Percentiles rank a stretch among this genome's conserved stretches.
phyloP scores from a whole-genome alignment of 2,113 vertebrate species.

The Lathamus discolor region DNA sequence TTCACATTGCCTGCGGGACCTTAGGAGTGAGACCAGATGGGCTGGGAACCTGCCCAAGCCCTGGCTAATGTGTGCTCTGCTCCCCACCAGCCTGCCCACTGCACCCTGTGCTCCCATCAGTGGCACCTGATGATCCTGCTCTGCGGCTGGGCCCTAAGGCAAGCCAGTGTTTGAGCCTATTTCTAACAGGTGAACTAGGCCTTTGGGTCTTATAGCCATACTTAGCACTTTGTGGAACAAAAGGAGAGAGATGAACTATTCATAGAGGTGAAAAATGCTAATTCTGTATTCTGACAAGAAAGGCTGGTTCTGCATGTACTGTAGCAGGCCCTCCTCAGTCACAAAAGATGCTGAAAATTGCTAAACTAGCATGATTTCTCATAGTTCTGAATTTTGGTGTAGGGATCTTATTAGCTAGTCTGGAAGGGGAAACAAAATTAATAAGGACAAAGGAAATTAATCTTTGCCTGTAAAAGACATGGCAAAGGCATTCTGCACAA shows the following conservation, averaged over 20 bases:
- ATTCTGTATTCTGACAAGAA: background rate
- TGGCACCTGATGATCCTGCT: fast-evolving
- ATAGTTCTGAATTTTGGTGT: background rate
- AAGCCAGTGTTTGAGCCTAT: fast-evolving
- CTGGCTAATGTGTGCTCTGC: background rate
- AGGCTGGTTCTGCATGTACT: background rate
- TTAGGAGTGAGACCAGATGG: slow-evolving; percentile 11
- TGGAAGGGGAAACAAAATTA: background rate
- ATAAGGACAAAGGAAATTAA: background rate
- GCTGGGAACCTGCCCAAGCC: slow-evolving; percentile 6
- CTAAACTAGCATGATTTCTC: background rate
- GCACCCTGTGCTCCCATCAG: background rate
- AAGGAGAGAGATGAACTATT: background rate
- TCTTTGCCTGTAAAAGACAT: background rate
- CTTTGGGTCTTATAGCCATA: background rate
- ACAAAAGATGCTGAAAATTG: background rate
- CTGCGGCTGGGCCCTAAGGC: background rate
- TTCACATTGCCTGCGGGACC: background rate
- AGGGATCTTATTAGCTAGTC: background rate
- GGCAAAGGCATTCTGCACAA: background rate
- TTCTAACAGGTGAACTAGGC: background rate
- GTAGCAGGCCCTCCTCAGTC: background rate
- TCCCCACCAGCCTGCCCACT: background rate
- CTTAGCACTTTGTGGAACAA: background rate
- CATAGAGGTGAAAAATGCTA: background rate